Evolutionary conservation across 2,888 invertebrate genomes (phyloP).

Genomic region (Plebejus argus): DNA sequence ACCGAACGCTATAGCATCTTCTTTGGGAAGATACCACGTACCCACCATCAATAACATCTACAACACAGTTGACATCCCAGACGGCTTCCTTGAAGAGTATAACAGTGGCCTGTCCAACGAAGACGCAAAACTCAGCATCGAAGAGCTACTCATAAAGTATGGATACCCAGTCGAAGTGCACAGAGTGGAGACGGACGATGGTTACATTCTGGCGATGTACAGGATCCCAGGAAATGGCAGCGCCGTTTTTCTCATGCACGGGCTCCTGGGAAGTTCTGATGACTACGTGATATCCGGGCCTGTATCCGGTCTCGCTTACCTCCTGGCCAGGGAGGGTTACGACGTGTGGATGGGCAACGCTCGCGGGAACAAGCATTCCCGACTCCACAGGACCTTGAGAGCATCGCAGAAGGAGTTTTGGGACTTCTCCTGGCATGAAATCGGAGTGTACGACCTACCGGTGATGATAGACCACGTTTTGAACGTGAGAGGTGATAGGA

Average conservation of each 20-base stretch:
- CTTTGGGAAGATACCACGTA: conserved; percentile 1
- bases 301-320: conserved; percentile 59
- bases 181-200: conserved; percentile 56
- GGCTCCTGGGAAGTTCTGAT: conserved; percentile 60
- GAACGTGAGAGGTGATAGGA: conserved; percentile 66
- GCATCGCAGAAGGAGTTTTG: conserved; percentile 77
- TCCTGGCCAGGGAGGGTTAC: conserved; percentile 82
- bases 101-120: conserved; percentile 25
- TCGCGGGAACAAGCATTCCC: conserved; percentile 86
- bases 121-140: conserved; percentile 21
- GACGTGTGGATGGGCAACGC: conserved; percentile 91
- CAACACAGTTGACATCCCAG: conserved; percentile 6
- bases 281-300: conserved; percentile 61
- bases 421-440: conserved; percentile 90
- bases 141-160: conserved; percentile 50
- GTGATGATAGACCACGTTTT: conserved; percentile 88
- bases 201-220: conserved; percentile 55
- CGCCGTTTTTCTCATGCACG: conserved; percentile 64
- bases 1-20: background rate
- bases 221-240: conserved; percentile 59
- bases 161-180: conserved; percentile 55
- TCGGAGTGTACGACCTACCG: conserved; percentile 88
- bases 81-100: conserved; percentile 19
- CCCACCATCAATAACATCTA: conserved; percentile 4
- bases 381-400: conserved; percentile 69